These are phyloP conservation scores for Leptinotarsa rubiginosa DNA, from an alignment of 2,888 invertebrate species.

Conservation along the genomic window DNA sequence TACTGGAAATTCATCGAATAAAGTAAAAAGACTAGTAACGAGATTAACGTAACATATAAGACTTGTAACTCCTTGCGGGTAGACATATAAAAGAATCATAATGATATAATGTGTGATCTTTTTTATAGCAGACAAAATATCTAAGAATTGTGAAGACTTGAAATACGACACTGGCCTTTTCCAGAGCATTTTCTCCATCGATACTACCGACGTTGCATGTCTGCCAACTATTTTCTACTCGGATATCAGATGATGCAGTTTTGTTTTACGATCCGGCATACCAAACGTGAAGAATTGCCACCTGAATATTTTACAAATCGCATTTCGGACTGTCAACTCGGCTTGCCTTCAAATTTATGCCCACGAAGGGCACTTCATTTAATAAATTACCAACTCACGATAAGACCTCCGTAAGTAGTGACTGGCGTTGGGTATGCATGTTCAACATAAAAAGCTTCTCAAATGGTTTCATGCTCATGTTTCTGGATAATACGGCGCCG, in stretches of 20 bases:
- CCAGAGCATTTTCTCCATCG: slow-evolving; percentile 31
- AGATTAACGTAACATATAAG: too few species aligned
- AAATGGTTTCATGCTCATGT: slow-evolving; percentile 7
- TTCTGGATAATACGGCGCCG: background rate
- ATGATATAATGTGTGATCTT: too few species aligned
- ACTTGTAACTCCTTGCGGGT: too few species aligned
- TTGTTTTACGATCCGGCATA: slow-evolving; percentile 47
- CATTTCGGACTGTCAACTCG: slow-evolving; percentile 43
- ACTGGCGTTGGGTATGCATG: slow-evolving; percentile 24
- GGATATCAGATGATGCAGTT: slow-evolving; percentile 46
- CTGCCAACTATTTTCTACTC: slow-evolving; percentile 42
- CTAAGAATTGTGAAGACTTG: too few species aligned
- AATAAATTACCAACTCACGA: slow-evolving; percentile 40
- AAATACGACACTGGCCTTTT: slow-evolving; percentile 9
- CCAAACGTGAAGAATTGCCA: slow-evolving; percentile 50
- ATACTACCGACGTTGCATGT: slow-evolving; percentile 43
- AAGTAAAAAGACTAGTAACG: too few species aligned
- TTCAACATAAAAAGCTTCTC: slow-evolving; percentile 16
- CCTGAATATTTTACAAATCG: slow-evolving; percentile 49
- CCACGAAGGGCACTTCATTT: slow-evolving; percentile 41
- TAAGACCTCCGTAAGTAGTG: slow-evolving; percentile 23
- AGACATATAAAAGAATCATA: too few species aligned
- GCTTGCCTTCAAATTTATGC: slow-evolving; percentile 41
- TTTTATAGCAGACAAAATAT: too few species aligned
- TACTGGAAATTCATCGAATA: too few species aligned